Conservation (phyloP, 2,113 vertebrate species). For the Lagenorhynchus albirostris region DNA sequence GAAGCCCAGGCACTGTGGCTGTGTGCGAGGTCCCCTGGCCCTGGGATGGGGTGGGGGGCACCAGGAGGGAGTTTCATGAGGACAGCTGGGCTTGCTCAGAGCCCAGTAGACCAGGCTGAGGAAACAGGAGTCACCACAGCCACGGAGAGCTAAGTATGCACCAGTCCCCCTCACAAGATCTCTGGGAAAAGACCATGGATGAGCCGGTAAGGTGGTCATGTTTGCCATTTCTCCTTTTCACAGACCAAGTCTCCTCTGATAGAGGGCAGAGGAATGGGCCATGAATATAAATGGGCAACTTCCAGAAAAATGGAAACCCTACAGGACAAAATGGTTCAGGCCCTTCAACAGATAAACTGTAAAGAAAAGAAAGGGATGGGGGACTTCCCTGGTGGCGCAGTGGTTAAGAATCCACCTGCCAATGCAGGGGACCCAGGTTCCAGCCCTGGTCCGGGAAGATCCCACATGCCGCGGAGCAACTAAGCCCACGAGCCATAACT, state of each 20-base stretch:
- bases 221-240: neutral
- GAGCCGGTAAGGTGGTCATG: neutral
- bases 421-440: too few species aligned
- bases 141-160: neutral
- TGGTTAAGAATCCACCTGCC: too few species aligned
- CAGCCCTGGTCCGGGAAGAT: too few species aligned
- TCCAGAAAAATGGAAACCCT: neutral
- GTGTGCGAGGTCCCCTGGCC: neutral
- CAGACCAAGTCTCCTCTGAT: neutral
- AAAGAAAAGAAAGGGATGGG: neutral
- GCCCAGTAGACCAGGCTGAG: neutral
- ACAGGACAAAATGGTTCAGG: neutral
- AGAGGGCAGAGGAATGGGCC: neutral
- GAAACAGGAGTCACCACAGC: neutral
- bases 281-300: neutral
- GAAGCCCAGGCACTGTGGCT: neutral
- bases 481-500: too few species aligned
- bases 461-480: too few species aligned
- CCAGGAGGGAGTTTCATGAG: neutral
- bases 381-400: too few species aligned
- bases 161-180: neutral
- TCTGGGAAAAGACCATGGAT: neutral
- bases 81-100: neutral
- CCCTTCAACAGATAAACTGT: neutral
- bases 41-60: neutral